These are phyloP conservation scores for Himalopsyche japonica DNA, from an alignment of 2,888 invertebrate genomes.

Conservation along the genomic window DNA sequence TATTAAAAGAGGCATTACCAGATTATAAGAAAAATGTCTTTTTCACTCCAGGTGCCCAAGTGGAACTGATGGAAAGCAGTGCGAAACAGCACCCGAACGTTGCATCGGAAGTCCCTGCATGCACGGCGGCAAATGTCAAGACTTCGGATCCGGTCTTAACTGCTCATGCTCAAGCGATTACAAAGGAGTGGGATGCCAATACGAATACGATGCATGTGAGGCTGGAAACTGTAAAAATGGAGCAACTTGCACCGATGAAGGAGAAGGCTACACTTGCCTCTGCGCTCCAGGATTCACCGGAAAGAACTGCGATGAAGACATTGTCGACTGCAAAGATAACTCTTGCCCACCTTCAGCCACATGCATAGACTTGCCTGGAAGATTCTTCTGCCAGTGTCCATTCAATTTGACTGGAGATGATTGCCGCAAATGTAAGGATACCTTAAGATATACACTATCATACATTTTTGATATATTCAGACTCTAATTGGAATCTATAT, in stretches of 20 bases:
- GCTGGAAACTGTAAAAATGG: conserved; percentile 91
- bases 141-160: conserved; percentile 92
- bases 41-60: conserved; percentile 79
- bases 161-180: conserved; percentile 89
- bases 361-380: conserved; percentile 87
- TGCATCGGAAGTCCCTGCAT: conserved; percentile 93
- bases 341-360: conserved; percentile 93
- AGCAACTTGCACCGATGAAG: conserved; percentile 86
- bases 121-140: conserved; percentile 94
- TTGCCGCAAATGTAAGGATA: conserved; percentile 84
- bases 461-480: too few species aligned
- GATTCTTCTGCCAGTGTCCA: conserved; percentile 95
- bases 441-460: not conserved
- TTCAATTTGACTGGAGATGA: conserved; percentile 96
- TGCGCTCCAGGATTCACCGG: conserved; percentile 82
- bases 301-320: conserved; percentile 88
- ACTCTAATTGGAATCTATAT: too few species aligned
- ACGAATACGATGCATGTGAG: conserved; percentile 91
- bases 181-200: conserved; percentile 88
- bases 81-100: conserved; percentile 94
- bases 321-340: conserved; percentile 88
- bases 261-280: conserved; percentile 80
- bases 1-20: not conserved
- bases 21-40: too few species aligned
- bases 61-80: conserved; percentile 95